phyloP scores from a whole-genome alignment of 2,797 vertebrate genomes.

The Morelia viridis region DNA sequence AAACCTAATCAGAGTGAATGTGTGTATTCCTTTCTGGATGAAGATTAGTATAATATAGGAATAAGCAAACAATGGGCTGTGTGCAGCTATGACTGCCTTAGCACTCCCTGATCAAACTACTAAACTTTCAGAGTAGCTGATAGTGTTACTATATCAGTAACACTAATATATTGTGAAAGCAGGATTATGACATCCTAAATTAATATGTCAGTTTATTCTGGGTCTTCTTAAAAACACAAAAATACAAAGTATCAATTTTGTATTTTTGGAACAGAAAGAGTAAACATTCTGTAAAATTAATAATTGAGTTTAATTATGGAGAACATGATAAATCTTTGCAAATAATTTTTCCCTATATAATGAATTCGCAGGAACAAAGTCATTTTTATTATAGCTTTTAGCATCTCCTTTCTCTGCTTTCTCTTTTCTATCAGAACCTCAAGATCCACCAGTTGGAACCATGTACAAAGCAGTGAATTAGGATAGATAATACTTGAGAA shows the following conservation, averaged over 20 bases:
- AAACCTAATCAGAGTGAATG: neutral
- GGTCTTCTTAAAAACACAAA: neutral
- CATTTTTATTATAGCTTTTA: neutral
- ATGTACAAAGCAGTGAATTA: neutral
- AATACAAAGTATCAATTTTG: conserved; percentile 23
- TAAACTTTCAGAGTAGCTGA: neutral
- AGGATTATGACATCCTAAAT: neutral
- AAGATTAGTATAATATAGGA: neutral
- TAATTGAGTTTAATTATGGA: conserved; percentile 37
- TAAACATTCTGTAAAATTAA: conserved; percentile 35
- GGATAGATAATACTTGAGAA: neutral
- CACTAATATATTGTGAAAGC: conserved; percentile 5
- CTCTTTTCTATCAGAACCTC: neutral
- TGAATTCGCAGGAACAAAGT: conserved; percentile 33
- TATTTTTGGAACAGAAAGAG: conserved; percentile 41
- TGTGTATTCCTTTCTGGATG: neutral
- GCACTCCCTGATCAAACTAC: neutral
- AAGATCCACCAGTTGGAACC: neutral
- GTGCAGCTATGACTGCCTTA: neutral
- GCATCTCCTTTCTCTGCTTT: neutral
- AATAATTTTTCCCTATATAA: conserved; percentile 4
- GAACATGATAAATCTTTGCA: conserved; percentile 45
- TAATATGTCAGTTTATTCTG: neutral
- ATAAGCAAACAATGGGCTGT: neutral
- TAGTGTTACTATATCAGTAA: neutral